Evolutionary conservation across 2,888 invertebrate genomes (phyloP), one percentile per base, ranked within the genome.

Genomic region (Crocallis elinguaria): DNA sequence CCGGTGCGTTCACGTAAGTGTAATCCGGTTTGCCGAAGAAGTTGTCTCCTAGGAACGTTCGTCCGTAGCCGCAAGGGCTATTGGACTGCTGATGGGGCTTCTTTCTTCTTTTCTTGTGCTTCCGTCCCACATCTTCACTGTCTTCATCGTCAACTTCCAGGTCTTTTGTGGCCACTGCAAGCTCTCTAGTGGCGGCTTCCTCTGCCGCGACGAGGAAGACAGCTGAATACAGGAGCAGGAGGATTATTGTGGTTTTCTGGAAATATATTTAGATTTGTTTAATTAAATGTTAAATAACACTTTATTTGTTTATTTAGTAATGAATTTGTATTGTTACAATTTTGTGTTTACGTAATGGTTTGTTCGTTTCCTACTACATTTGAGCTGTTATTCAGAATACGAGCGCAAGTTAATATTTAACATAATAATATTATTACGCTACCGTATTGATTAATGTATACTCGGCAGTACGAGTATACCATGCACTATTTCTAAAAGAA

Each of bases 1-100:
- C 84, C 0, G 89, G 89, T 19, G 89, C 88, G 2, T 84, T 84
- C 0, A 90, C 69, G 42, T 84, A 89, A 0, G 88, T 87, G 57
- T 83, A 75, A n/a, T 83, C 82, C 7, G 79, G 79, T 0, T 77
- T 69, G 0, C 82, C 80, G 16, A 81, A 82, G 14, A 82, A 73
- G 50, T 77, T 84, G 17, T 78, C 77, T 25, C 56, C 62, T 5
- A 64, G 51, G 13, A 84, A 79, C 0, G 79, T 75, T 27, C 76
- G 72, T 2, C 84, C 87, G 45, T 69, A 80, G 0, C 84, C 85
- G 8, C 76, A 76, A 71, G 57, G 84, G 60, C 64, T 71, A 0
- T 77, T 71, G 16, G 58, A 60, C 41, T n/a, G n/a, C n/a, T 82
- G 80, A 35, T 79, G 83, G 9, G 82, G 84, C 53, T 86, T 84